Conservation (phyloP, 2,797 vertebrate species). For the Phoxinus dragarum region DNA sequence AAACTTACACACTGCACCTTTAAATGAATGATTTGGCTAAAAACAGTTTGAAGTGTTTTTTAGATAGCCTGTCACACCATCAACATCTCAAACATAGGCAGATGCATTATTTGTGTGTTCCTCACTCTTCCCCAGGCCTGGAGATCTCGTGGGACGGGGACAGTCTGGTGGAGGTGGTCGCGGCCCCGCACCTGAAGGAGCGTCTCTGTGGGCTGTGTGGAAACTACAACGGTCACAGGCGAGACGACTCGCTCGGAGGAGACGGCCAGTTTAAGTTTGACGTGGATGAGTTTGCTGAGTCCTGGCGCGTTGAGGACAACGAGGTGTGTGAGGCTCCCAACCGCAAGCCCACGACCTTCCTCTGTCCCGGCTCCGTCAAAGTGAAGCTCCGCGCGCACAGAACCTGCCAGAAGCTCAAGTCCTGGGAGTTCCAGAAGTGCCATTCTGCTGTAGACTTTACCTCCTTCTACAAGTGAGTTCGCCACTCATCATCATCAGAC, state of each 20-base stretch:
- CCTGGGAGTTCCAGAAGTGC: slow-evolving; percentile 94
- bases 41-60: not conserved
- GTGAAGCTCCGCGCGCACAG: slow-evolving; percentile 93
- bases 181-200: slow-evolving; percentile 90
- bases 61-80: not conserved
- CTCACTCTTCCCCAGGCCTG: slow-evolving; percentile 78
- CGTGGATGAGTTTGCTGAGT: slow-evolving; percentile 95
- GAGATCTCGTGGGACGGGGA: slow-evolving; percentile 99
- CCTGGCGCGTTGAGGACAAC: slow-evolving; percentile 93
- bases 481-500: not conserved
- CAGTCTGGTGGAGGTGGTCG: slow-evolving; percentile 97
- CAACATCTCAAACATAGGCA: not conserved
- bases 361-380: slow-evolving; percentile 89
- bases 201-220: slow-evolving; percentile 96
- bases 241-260: slow-evolving; percentile 92
- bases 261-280: slow-evolving; percentile 97
- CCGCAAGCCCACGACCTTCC: slow-evolving; percentile 83
- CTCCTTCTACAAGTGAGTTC: slow-evolving; percentile 88
- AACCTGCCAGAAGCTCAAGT: slow-evolving; percentile 95
- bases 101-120: not conserved
- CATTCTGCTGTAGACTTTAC: slow-evolving; percentile 91
- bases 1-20: no score
- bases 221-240: slow-evolving; percentile 96
- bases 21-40: not conserved
- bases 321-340: slow-evolving; percentile 85